These are phyloP conservation scores for Sinocyclocheilus anshuiensis DNA, from an alignment of 2,113 vertebrate genomes.

Conservation along the genomic window DNA sequence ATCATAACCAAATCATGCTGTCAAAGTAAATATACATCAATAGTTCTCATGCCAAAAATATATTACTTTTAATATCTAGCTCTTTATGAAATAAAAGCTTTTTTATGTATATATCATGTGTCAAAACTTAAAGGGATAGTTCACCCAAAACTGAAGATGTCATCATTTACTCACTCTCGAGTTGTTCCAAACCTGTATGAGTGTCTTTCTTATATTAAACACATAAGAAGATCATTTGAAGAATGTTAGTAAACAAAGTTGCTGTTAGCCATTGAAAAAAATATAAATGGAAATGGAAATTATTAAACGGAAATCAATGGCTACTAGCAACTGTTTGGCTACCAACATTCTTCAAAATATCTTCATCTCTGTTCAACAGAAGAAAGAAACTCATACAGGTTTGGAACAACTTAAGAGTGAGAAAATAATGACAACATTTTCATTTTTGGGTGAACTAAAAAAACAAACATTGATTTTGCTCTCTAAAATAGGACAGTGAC, in stretches of 20 bases:
- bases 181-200: not conserved
- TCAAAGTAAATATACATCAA: not conserved
- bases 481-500: not conserved
- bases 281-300: no score
- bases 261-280: no score
- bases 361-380: not conserved
- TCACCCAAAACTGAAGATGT: no score
- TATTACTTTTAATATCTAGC: not conserved
- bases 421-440: no score
- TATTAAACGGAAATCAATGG: no score
- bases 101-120: not conserved
- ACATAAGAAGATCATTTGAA: no score
- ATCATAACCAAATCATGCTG: not conserved
- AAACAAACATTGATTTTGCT: not conserved
- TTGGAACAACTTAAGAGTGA: no score
- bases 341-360: not conserved
- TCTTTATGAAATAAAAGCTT: not conserved
- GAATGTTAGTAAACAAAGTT: no score
- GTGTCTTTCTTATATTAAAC: not conserved
- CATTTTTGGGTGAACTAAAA: no score
- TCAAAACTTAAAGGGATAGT: no score
- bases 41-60: not conserved
- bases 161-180: not conserved
- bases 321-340: not conserved
- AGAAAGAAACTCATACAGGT: no score